Evolutionary conservation across 2,888 invertebrate species (phyloP).

Genomic region (Leptinotarsa tumamoca): DNA sequence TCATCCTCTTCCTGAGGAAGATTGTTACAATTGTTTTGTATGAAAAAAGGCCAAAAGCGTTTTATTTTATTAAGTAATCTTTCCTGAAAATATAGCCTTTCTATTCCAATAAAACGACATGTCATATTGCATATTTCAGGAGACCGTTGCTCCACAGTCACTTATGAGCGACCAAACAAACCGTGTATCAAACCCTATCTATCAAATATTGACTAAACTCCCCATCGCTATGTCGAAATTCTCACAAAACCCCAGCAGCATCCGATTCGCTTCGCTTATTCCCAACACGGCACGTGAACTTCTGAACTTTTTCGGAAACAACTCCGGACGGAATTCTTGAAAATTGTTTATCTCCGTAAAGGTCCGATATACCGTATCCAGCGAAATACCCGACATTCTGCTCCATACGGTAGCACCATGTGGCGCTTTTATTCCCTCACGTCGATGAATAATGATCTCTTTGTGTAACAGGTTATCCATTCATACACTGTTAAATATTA

Average conservation of each 20-base stretch:
- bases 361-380: neutral
- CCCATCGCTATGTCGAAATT: neutral
- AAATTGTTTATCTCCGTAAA: slow-evolving; percentile 11
- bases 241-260: neutral
- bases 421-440: slow-evolving; percentile 34
- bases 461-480: slow-evolving; percentile 44
- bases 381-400: slow-evolving; percentile 28
- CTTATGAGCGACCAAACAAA: no score
- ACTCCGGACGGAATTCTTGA: slow-evolving; percentile 1
- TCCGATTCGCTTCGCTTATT: neutral
- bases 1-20: no score
- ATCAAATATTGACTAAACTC: slow-evolving; percentile 2
- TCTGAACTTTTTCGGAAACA: slow-evolving; percentile 1
- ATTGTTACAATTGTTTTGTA: no score
- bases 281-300: slow-evolving; percentile 1
- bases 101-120: no score
- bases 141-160: no score
- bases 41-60: no score
- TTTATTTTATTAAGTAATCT: no score
- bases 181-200: neutral
- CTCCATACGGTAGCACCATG: slow-evolving; percentile 38
- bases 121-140: no score
- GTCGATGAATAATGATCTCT: slow-evolving; percentile 39
- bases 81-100: no score
- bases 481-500: slow-evolving; percentile 41